Percentiles rank a stretch among this genome's conserved stretches.
Conservation (phyloP, 2,888 invertebrate species). For the Trichogramma dendrolimi region DNA sequence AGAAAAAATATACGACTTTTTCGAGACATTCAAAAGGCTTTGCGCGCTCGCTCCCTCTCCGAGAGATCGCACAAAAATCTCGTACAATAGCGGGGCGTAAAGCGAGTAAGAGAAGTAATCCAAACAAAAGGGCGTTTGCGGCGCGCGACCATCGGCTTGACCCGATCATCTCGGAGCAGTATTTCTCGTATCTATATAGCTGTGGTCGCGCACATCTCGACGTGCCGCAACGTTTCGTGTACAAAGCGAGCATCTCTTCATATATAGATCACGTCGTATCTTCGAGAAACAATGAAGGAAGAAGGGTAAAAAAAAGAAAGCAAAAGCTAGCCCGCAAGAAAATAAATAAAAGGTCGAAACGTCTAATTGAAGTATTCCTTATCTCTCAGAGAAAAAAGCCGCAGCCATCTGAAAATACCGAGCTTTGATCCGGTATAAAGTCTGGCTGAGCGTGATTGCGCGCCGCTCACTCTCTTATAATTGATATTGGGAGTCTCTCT, state of each 20-base stretch:
- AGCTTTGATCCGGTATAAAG: conserved; percentile 49
- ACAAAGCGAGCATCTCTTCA: no score
- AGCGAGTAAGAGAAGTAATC: conserved; percentile 9
- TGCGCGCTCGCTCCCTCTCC: not conserved
- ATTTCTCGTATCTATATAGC: no score
- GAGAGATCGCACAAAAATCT: not conserved
- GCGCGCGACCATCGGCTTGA: not conserved
- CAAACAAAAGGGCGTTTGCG: conserved; percentile 14
- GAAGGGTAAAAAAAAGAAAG: conserved; percentile 10
- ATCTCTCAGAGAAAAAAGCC: conserved; percentile 36
- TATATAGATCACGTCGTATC: no score
- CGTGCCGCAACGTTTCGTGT: no score
- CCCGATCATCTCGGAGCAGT: not conserved
- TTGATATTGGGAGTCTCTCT: conserved; percentile 45
- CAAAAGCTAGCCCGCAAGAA: no score
- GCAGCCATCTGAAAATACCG: conserved; percentile 8
- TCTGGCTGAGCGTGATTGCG: conserved; percentile 49
- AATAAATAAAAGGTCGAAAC: conserved; percentile 6
- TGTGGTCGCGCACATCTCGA: no score
- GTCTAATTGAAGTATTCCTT: conserved; percentile 51
- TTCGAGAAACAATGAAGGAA: not conserved
- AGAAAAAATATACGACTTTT: no score
- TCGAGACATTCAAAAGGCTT: not conserved
- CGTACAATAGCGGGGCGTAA: not conserved
- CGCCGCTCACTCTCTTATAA: conserved; percentile 50